A percentile compares a stretch with the other conserved stretches of the same genome.
phyloP scores from a whole-genome alignment of 2,113 vertebrate species.

The Corapipo altera region DNA sequence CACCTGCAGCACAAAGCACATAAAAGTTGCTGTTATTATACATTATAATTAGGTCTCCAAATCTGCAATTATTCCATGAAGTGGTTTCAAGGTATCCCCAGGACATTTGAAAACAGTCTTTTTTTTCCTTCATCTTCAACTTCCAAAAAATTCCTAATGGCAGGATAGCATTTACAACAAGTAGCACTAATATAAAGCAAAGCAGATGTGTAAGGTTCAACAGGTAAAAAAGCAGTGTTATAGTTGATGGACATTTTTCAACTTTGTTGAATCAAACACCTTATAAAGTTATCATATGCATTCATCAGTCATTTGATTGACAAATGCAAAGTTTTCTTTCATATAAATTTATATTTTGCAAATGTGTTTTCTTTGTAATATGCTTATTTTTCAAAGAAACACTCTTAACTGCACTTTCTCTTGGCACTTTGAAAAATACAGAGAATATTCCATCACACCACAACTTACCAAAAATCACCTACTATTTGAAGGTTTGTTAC shows the following conservation, averaged over 20 bases:
- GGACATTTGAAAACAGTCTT: background rate
- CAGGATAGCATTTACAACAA: background rate
- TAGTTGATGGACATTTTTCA: background rate
- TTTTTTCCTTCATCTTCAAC: background rate
- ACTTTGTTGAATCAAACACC: background rate
- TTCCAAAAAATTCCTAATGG: background rate
- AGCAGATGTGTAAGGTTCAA: background rate
- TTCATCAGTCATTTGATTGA: background rate
- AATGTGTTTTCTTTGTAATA: background rate
- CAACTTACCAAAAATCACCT: background rate
- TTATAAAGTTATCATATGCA: background rate
- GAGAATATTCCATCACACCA: background rate
- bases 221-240: background rate
- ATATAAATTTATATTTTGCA: too few relatives aligned
- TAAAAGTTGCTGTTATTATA: background rate
- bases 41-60: background rate
- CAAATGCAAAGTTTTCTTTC: background rate
- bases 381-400: background rate
- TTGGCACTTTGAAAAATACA: background rate
- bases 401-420: background rate
- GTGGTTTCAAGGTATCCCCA: background rate
- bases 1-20: background rate
- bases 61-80: background rate
- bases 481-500: background rate
- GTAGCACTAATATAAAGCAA: background rate